Evolutionary conservation across 2,113 vertebrate genomes (phyloP), one percentile per base, ranked within the genome.

Genomic region (Ciconia stormi): DNA sequence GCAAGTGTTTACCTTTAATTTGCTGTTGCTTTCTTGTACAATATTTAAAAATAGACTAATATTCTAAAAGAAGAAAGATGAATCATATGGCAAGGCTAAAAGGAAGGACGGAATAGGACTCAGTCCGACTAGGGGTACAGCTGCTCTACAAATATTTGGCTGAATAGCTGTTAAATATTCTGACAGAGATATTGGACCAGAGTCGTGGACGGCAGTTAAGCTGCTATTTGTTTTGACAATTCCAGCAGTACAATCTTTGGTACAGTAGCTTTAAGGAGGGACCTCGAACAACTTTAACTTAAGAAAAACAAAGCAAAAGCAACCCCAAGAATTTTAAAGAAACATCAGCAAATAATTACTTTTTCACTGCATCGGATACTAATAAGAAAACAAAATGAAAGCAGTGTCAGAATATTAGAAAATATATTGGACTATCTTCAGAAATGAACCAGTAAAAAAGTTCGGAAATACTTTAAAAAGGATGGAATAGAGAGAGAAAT

Each of bases 1-100:
- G 87, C 52, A 93, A 90, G 77, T 98, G 95, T 98, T 98, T 98
- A 97, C 97, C 91, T 97, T 98, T 95, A 97, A 97, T 89, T 91
- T 91, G 96, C 91, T 96, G 91, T 98, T 97, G 96, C 97, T 98
- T 98, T 98, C 98, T 98, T 98, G 98, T 98, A 98, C 97, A 95
- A 90, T 95, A 96, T 98, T 98, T 99, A 98, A 99, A 99, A 99
- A 99, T 99, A 99, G 98, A 98, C 95, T 95, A 98, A 98, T 98
- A 98, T 97, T 99, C 99, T 99, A 99, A 99, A 99, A 99, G 98
- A 98, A 98, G 99, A 98, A 97, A 93, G 98, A 98, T 99, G 99
- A 99, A 98, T 99, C 99, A 99, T 98, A 98, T 95, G 97, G 98
- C 96, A 96, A 92, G 83, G 96, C 98, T 98, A 98, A 99, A 98